A percentile compares a stretch with the other conserved stretches of the same genome.
Evolutionary conservation across 2,113 vertebrate genomes (phyloP).

Genomic region (Clupea harengus): DNA sequence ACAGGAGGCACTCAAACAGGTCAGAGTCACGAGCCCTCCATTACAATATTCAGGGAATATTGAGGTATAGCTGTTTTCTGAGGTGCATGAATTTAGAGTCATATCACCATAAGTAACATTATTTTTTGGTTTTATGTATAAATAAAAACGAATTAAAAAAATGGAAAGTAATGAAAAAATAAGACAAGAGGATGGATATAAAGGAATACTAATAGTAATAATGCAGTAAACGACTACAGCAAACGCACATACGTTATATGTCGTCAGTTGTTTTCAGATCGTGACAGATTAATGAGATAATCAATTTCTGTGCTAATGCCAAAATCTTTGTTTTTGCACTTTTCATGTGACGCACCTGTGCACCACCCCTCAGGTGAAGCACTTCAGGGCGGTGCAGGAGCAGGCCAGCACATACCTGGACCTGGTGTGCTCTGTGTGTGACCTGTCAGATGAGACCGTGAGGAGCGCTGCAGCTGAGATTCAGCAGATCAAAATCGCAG

Average conservation of each 20-base stretch:
- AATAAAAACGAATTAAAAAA: not conserved
- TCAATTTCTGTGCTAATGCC: no score
- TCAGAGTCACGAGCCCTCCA: constrained; percentile 41
- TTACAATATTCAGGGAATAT: not conserved
- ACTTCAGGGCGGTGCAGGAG: constrained; percentile 87
- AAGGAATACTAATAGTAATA: not conserved
- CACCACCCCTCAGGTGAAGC: constrained; percentile 78
- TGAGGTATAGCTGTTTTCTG: not conserved
- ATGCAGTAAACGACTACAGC: not conserved
- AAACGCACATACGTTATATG: not conserved
- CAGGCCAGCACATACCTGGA: constrained; percentile 95
- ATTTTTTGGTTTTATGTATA: not conserved
- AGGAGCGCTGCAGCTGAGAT: constrained; percentile 82
- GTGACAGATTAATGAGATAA: no score
- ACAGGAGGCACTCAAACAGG: constrained; percentile 86
- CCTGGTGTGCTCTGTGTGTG: constrained; percentile 89
- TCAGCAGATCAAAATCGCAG: constrained; percentile 90
- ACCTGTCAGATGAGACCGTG: constrained; percentile 82
- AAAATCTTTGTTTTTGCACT: no score
- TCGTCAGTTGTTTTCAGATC: no score
- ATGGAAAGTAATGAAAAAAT: no score
- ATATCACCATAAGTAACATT: not conserved
- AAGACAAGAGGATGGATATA: no score
- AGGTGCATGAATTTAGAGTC: not conserved
- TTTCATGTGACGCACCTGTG: not conserved